Evolutionary conservation across 1,140 invertebrate genomes (phyloP).

Genomic region (Pogonomyrmex barbatus): DNA sequence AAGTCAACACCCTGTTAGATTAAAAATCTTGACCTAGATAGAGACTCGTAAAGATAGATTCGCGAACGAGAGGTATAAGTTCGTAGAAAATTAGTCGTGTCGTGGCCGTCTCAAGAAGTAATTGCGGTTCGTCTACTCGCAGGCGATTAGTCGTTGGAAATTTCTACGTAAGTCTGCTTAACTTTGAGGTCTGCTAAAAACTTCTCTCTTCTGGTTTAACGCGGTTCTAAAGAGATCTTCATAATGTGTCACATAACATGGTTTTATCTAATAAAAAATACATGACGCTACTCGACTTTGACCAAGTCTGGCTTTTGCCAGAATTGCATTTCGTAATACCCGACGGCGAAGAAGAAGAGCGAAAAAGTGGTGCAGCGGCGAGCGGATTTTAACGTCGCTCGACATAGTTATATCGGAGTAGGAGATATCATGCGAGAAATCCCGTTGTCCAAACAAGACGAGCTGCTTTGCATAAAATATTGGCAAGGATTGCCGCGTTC

Average conservation of each 20-base stretch:
- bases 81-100: slow-evolving; percentile 55
- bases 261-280: slow-evolving; percentile 46
- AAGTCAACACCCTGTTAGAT: slow-evolving; percentile 35
- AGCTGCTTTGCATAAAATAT: slow-evolving; percentile 73
- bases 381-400: slow-evolving; percentile 15
- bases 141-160: slow-evolving; percentile 22
- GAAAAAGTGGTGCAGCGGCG: background rate
- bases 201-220: slow-evolving; percentile 24
- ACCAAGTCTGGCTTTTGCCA: slow-evolving; percentile 8
- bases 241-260: slow-evolving; percentile 3
- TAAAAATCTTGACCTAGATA: slow-evolving; percentile 67
- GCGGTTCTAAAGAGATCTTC: slow-evolving; percentile 20
- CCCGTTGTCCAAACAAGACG: background rate
- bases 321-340: slow-evolving; percentile 4
- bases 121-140: slow-evolving; percentile 42
- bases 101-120: slow-evolving; percentile 26
- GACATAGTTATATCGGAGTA: background rate
- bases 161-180: slow-evolving; percentile 38
- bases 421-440: background rate
- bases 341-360: background rate
- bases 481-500: slow-evolving; percentile 47
- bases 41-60: slow-evolving; percentile 14
- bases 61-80: slow-evolving; percentile 17
- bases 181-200: slow-evolving; percentile 34
- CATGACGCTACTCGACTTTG: slow-evolving; percentile 1